A percentile compares a stretch with the other conserved stretches of the same genome.
phyloP scores from a whole-genome alignment of 2,113 vertebrate genomes.

The Sisor rabdophorus region DNA sequence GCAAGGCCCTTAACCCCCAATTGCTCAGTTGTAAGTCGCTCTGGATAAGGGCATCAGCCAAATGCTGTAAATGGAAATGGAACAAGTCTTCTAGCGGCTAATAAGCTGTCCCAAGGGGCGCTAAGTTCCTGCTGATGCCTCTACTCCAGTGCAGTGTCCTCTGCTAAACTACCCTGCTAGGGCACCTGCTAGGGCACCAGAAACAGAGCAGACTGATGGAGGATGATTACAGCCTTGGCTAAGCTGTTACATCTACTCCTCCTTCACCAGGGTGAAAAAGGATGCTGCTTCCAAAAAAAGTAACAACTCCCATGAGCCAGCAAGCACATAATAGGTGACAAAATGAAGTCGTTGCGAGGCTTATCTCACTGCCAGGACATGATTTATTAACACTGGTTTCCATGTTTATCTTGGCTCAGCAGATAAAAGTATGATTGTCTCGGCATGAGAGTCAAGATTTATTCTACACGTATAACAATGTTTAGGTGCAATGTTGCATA shows the following conservation, averaged over 20 bases:
- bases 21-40: too few species aligned
- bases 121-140: slow-evolving; percentile 27
- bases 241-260: slow-evolving; percentile 31
- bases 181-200: slow-evolving; percentile 9
- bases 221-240: slow-evolving; percentile 40
- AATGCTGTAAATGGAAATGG: too few species aligned
- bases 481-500: not conserved
- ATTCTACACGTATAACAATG: not conserved
- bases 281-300: slow-evolving; percentile 29
- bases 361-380: slow-evolving; percentile 40
- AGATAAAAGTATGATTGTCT: too few species aligned
- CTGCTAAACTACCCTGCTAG: slow-evolving; percentile 15
- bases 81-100: slow-evolving; percentile 19
- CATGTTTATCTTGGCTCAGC: slow-evolving; percentile 46
- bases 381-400: slow-evolving; percentile 31
- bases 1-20: too few species aligned
- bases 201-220: slow-evolving; percentile 37
- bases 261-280: slow-evolving; percentile 16
- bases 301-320: slow-evolving; percentile 29
- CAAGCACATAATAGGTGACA: slow-evolving; percentile 4
- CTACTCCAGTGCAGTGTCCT: slow-evolving; percentile 34
- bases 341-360: slow-evolving; percentile 23
- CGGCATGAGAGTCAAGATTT: slow-evolving; percentile 5
- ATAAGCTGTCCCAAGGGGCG: slow-evolving; percentile 35
- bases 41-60: too few species aligned